Percentiles rank a stretch among this genome's conserved stretches.
Conservation (phyloP, 2,113 vertebrate genomes). For the Corydoras maculifer region DNA sequence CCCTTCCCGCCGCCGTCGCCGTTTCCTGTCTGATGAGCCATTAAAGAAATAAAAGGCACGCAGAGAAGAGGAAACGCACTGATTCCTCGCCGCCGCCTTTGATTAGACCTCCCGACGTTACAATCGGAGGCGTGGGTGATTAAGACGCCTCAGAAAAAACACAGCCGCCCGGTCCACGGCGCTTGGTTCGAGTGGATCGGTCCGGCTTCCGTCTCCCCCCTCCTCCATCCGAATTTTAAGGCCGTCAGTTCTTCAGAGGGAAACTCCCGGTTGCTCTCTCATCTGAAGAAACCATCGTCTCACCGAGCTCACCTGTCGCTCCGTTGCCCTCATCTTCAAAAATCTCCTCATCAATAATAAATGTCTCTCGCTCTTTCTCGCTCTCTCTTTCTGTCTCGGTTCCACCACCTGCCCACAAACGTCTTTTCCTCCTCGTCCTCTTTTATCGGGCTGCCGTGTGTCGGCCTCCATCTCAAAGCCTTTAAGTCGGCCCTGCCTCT, state of each 20-base stretch:
- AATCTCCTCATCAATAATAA: slow-evolving; percentile 49
- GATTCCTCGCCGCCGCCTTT: slow-evolving; percentile 30
- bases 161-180: no score
- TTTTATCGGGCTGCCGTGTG: slow-evolving; percentile 4
- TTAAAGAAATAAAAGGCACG: slow-evolving; percentile 25
- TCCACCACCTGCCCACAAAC: slow-evolving; percentile 12
- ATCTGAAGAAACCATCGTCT: slow-evolving; percentile 37
- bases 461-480: not conserved
- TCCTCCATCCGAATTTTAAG: not conserved
- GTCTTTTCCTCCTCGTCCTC: slow-evolving; percentile 30
- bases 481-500: not conserved
- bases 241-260: slow-evolving; percentile 4
- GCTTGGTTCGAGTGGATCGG: not conserved
- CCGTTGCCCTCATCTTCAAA: slow-evolving; percentile 41
- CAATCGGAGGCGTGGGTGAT: slow-evolving; percentile 21
- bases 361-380: slow-evolving; percentile 15
- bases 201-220: slow-evolving; percentile 10
- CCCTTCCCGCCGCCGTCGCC: slow-evolving; percentile 33
- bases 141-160: slow-evolving; percentile 3
- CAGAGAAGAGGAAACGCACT: slow-evolving; percentile 23
- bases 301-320: slow-evolving; percentile 42
- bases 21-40: slow-evolving; percentile 43
- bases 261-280: slow-evolving; percentile 16
- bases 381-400: not conserved
- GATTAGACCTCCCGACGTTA: slow-evolving; percentile 23